phyloP scores from a whole-genome alignment of 2,888 invertebrate genomes.

The Carpatolechia fugitivella region DNA sequence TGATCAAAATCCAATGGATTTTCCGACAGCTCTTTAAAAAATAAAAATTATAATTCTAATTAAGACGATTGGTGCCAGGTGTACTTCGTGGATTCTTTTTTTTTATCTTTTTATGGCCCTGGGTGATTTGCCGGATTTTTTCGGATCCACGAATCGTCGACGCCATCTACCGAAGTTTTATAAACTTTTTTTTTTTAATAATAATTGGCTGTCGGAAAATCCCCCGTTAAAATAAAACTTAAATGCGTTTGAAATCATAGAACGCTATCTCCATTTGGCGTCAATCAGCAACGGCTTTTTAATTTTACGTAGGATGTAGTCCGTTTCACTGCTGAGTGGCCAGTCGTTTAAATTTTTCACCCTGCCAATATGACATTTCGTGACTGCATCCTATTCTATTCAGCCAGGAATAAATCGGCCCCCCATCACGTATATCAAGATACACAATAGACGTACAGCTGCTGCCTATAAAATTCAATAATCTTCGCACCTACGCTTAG shows the following conservation, averaged over 20 bases:
- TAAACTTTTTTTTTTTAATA: too few species aligned
- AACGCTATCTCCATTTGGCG: neutral
- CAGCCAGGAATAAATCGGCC: slow-evolving; percentile 49
- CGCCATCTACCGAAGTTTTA: too few species aligned
- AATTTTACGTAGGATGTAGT: neutral
- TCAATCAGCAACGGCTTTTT: neutral
- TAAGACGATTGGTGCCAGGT: too few species aligned
- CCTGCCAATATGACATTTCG: slow-evolving; percentile 29
- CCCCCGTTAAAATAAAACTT: too few species aligned
- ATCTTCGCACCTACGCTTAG: slow-evolving; percentile 42
- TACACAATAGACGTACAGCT: slow-evolving; percentile 13
- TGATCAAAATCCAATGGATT: too few species aligned
- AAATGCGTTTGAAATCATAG: neutral
- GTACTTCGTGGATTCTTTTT: too few species aligned
- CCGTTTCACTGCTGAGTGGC: slow-evolving; percentile 1
- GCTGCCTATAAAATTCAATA: slow-evolving; percentile 30
- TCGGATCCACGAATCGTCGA: too few species aligned
- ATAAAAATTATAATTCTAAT: too few species aligned
- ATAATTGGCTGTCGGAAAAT: too few species aligned
- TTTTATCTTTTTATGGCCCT: too few species aligned
- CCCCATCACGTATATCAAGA: slow-evolving; percentile 52
- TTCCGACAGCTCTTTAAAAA: too few species aligned
- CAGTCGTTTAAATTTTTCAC: neutral
- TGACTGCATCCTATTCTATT: slow-evolving; percentile 38
- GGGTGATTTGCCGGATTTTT: too few species aligned